Conservation (phyloP, 2,888 invertebrate genomes). For the Acholoe squamosa region DNA sequence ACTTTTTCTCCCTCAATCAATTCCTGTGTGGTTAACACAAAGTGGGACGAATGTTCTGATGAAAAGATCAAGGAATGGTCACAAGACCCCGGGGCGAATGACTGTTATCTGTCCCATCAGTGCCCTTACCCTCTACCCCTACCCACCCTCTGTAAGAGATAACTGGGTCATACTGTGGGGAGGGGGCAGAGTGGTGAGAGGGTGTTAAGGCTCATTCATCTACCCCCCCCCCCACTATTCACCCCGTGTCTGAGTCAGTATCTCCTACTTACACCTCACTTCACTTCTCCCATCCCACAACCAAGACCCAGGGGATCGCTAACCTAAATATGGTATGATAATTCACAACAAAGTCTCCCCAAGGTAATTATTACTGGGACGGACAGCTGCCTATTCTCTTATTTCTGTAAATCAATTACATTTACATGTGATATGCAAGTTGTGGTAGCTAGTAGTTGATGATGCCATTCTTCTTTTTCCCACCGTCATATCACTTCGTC, state of each 20-base stretch:
- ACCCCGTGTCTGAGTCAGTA: constrained; percentile 9
- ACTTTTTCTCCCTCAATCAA: too few species aligned
- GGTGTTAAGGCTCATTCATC: neutral
- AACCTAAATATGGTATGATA: neutral
- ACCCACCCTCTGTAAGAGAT: neutral
- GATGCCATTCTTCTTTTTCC: too few species aligned
- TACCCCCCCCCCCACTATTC: neutral
- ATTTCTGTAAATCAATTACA: neutral
- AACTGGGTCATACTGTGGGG: neutral
- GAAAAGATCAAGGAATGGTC: neutral
- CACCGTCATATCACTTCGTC: too few species aligned
- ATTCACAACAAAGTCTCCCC: neutral
- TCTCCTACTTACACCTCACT: neutral
- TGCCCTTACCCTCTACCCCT: neutral
- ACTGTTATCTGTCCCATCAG: constrained; percentile 4
- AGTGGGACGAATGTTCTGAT: too few species aligned
- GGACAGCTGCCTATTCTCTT: neutral
- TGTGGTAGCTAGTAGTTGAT: too few species aligned
- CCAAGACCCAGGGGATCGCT: neutral
- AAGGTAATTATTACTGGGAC: neutral
- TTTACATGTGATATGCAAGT: neutral
- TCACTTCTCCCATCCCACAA: neutral
- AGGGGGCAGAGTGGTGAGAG: neutral
- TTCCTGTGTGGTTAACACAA: too few species aligned
- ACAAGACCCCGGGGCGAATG: neutral